phyloP scores from a whole-genome alignment of 1,140 invertebrate species.

The Drosophila simulans region DNA sequence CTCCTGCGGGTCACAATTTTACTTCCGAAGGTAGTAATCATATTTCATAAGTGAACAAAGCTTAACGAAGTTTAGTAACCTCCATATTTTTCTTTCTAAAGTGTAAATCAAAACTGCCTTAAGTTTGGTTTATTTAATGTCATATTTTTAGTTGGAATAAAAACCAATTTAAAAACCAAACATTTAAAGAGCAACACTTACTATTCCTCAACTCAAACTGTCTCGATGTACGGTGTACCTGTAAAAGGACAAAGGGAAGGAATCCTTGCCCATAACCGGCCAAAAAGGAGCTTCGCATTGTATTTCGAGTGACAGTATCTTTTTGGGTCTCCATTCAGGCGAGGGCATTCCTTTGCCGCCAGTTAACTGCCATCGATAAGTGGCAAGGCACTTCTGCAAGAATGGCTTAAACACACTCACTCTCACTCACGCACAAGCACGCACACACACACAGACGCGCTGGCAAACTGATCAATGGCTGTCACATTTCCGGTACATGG shows the following conservation, averaged over 20 bases:
- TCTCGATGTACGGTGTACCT: no score
- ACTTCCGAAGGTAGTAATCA: not conserved
- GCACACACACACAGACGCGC: conserved; percentile 7
- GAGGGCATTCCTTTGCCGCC: conserved; percentile 22
- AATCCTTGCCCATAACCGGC: not conserved
- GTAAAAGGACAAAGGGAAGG: no score
- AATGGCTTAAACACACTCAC: conserved; percentile 10
- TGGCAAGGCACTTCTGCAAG: conserved; percentile 26
- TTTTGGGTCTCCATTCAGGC: conserved; percentile 1
- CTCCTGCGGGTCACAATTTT: not conserved
- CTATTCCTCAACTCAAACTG: no score
- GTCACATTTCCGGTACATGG: conserved; percentile 68
- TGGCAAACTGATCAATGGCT: conserved; percentile 69
- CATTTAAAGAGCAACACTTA: no score
- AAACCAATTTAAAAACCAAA: no score
- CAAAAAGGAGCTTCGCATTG: conserved; percentile 4
- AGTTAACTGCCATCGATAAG: conserved; percentile 48
- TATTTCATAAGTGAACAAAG: not conserved
- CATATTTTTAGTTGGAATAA: no score
- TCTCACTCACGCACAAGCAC: conserved; percentile 4
- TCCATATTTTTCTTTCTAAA: no score
- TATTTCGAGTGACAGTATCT: conserved; percentile 12
- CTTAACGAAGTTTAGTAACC: no score
- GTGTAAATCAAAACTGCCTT: no score
- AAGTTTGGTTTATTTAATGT: no score